A percentile compares a stretch with the other conserved stretches of the same genome.
Evolutionary conservation across 2,797 vertebrate genomes (phyloP).

Genomic region (Eutrigla gurnardus): DNA sequence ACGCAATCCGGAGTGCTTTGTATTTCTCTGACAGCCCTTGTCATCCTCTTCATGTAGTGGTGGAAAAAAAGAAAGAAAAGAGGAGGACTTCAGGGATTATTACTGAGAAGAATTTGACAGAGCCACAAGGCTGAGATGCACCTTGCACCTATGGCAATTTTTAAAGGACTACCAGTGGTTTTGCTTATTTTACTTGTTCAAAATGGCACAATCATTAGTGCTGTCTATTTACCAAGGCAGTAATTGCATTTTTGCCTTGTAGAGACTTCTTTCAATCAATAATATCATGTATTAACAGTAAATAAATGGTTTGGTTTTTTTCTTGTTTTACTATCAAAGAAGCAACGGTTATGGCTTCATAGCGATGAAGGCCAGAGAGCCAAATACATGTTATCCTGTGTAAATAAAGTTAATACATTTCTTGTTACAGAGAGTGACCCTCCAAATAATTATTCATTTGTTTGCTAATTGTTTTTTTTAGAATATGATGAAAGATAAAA

Average conservation of each 20-base stretch:
- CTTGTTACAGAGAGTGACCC: background rate
- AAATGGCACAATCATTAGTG: background rate
- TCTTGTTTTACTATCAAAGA: no score
- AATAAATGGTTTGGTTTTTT: no score
- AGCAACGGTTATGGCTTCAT: background rate
- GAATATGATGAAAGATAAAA: background rate
- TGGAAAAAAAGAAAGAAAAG: constrained; percentile 26
- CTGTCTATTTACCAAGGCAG: background rate
- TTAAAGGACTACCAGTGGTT: background rate
- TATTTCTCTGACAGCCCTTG: constrained; percentile 75
- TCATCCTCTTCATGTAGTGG: constrained; percentile 61
- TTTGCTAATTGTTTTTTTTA: background rate
- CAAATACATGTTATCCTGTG: background rate
- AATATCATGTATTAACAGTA: no score
- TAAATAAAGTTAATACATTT: background rate
- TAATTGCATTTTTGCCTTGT: background rate
- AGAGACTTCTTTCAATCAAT: background rate
- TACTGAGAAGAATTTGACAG: constrained; percentile 49
- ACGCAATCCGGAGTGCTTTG: constrained; percentile 74
- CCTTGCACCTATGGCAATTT: constrained; percentile 5
- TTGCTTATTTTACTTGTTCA: background rate
- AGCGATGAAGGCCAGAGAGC: no score
- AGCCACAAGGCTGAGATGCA: constrained; percentile 38
- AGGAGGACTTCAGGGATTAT: constrained; percentile 58
- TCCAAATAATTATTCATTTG: background rate